Evolutionary conservation across 2,888 invertebrate genomes (phyloP).

Genomic region (Balanococcus diminutus): DNA sequence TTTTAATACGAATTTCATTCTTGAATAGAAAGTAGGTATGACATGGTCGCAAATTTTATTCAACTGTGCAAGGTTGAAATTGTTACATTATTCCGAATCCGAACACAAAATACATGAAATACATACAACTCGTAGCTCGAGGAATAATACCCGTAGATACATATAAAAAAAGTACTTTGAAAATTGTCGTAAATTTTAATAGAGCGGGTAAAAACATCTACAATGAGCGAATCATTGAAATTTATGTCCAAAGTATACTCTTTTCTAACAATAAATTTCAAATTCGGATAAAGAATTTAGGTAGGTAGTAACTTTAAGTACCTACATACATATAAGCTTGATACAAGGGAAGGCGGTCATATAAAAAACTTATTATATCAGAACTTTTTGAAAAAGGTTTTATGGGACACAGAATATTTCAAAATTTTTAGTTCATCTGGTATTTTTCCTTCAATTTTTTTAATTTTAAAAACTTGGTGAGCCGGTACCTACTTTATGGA

Average conservation of each 20-base stretch:
- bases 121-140: background rate
- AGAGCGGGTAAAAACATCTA: background rate
- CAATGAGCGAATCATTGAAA: background rate
- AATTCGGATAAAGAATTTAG: too few species aligned
- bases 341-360: too few species aligned
- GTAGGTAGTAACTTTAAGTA: too few species aligned
- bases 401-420: too few species aligned
- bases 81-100: too few species aligned
- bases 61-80: background rate
- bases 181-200: background rate
- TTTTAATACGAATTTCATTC: background rate
- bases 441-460: too few species aligned
- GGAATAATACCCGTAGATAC: background rate
- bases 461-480: too few species aligned
- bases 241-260: background rate
- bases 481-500: too few species aligned
- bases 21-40: background rate
- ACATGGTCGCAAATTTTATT: background rate
- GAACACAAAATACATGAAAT: background rate
- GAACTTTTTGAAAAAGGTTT: too few species aligned
- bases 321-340: too few species aligned
- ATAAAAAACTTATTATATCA: too few species aligned
- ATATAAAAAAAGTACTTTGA: background rate
- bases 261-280: background rate
- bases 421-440: too few species aligned